These are phyloP conservation scores for Galaxea fascicularis DNA, from an alignment of 92 coral and sea anemone genomes.

Conservation along the genomic window DNA sequence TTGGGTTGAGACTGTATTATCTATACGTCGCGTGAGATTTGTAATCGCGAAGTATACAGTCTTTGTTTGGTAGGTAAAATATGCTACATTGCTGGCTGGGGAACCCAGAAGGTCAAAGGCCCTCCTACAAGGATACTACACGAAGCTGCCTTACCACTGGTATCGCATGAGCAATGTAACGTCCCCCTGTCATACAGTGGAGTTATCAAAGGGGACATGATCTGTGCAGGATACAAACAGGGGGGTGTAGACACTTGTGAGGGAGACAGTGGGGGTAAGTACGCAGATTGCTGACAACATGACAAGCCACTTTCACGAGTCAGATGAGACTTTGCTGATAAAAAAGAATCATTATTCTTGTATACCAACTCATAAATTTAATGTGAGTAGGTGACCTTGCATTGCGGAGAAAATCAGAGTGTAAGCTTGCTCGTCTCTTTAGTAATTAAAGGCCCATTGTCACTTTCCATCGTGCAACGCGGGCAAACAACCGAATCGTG, in stretches of 20 bases:
- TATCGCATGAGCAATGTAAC: conserved; percentile 83
- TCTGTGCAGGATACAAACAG: conserved; percentile 92
- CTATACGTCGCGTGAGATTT: background rate
- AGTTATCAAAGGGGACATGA: conserved; percentile 77
- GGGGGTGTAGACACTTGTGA: conserved; percentile 97
- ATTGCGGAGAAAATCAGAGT: too few species aligned
- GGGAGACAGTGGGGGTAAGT: conserved; percentile 98
- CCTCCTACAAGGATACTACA: conserved; percentile 77
- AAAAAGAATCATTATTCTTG: too few species aligned
- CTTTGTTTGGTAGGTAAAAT: conserved; percentile 66
- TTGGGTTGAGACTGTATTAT: too few species aligned
- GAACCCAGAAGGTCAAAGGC: conserved; percentile 79
- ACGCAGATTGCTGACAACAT: background rate
- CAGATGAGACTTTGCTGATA: background rate
- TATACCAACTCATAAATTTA: too few species aligned
- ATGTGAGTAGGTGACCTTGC: too few species aligned
- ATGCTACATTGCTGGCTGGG: conserved; percentile 99
- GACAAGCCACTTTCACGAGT: background rate
- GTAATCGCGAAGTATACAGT: background rate
- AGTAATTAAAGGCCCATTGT: too few species aligned
- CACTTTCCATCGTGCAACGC: too few species aligned
- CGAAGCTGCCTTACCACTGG: conserved; percentile 88
- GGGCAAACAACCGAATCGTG: too few species aligned
- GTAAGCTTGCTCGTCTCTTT: too few species aligned
- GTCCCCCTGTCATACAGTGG: conserved; percentile 86